Evolutionary conservation across 30 jellyfish, hydroid and myxozoan genomes (phyloP), one percentile per base, ranked within the genome.

Genomic region (Hydractinia echinata): DNA sequence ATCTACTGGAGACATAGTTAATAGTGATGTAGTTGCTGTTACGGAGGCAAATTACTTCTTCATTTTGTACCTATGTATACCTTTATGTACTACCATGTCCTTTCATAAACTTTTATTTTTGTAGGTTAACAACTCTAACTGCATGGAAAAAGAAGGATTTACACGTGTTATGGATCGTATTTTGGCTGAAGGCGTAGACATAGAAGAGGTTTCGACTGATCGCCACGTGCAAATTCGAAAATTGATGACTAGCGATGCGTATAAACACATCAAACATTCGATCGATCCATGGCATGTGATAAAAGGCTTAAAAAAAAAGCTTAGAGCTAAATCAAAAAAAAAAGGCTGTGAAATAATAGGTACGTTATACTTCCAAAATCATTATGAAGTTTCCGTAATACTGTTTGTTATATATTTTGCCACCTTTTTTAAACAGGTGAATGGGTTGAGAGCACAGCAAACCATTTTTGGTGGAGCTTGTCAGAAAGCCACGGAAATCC

Each of bases 381-480:
- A 30, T 30, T 30, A 30, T 30, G 2, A 30, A 30, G 44, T 2
- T 30, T 30, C 44, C 44, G 2, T 30, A 30, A 30, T 30, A 30
- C 44, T 30, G 44, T 30, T 30, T 30, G 44, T 0, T 0, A 30
- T 30, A 30, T 30, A 30, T 30, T 30, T 30, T 2, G 44, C 44
- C n/a, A 30, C 2, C 44, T 30, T 30, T 30, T 30, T 30, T 1
- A 30, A 30, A 30, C 44, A 30, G 44, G 44, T 30, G 44, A 30
- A 30, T 30, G 44, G 44, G 44, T 30, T 30, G 44, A 30, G 44
- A 58, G 69, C 3, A 13, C 19, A 11, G 69, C 19, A 13, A 58
- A 3, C 19, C 69, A 58, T 58, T 58, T 58, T 58, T 58, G 69
- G 69, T 58, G 69, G 69, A 58, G 69, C 69, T 16, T 58, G 15